Base-by-base conservation (phyloP, 2,797 vertebrate genomes). In the Xiphorhynchus erythropygius region DNA sequence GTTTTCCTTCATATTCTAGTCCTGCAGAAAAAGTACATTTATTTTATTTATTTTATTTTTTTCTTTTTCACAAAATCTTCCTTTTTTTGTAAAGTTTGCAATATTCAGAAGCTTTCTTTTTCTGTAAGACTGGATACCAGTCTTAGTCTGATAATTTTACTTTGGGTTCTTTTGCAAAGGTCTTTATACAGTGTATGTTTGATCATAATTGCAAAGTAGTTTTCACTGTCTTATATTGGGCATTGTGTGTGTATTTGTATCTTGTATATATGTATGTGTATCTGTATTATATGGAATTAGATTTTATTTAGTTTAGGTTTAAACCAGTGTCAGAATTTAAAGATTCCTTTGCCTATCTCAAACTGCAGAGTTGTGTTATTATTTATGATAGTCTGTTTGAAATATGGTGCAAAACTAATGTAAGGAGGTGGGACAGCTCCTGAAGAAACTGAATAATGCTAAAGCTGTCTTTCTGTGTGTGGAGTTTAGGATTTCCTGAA, bases 401-500 rank as follows among this genome's bases (percentile, higher is more conserved):
- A 89, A 60, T 37, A 25, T 1, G 6, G 41, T 50, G 18, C 55
- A n/a, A 55, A 84, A 59, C 25, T 44, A 5, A n/a, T 13, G 8
- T 27, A 27, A 74, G 25, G 39, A 32, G 13, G 19, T 74, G 65
- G 32, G 92, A 64, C 16, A 52, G 8, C 28, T 52, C 35, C 9
- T 28, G 53, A 23, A 56, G 55, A 33, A 69, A 47, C 14, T 33
- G 35, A 5, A 2, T 8, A 18, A 30, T 52, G 10, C 69, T 90
- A 50, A 92, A 57, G 17, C 27, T 79, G 10, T 82, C 49, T 90
- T 46, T 90, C 59, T 84, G 3, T 89, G 63, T 76, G 7, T 53
- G n/a, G 79, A 8, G 18, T 87, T 70, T 89, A 99, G 99, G 99
- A 99, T 77, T 99, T 99, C 63, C 97, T 99, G 79, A 96, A 96